Base-by-base conservation (phyloP, 64 coral and sea anemone species). In the Montipora sp. region DNA sequence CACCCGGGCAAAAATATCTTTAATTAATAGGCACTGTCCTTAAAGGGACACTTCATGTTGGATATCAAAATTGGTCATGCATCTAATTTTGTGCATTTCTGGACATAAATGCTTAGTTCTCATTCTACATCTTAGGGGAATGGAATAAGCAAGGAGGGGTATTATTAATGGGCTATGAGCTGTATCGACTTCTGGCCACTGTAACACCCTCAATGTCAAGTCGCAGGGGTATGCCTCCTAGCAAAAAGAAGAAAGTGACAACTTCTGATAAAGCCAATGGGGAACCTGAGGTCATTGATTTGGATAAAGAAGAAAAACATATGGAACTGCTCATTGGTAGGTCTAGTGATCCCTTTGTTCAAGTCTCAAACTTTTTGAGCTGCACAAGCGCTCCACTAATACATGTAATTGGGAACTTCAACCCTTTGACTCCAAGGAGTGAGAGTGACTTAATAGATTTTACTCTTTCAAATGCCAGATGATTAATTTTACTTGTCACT, bases 291-390 rank as follows among this genome's bases (percentile, higher is more conserved):
- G 78, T 98, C 18, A 98, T 98, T 27, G 96, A 98, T 75, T 73
- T 98, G 44, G 96, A 98, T 88, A 94, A 98, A 73, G 96, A 98
- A 22, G 96, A 98, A 78, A 98, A 98, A 79, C 95, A 98, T 53
- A 98, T 98, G 96, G 96, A 98, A 45, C 77, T 98, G 9, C 77
- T 98, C 57, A 95, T 98, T 80, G 96, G 96, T 98, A 68, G 77
- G 83, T 85, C 11, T 57, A 11, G 11, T 11, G 6, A 8, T 57
- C 53, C 11, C 53, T 5, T 57, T 8, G 53, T 11, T 11, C 53
- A 8, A 11, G 53, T 57, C 1, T 57, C 53, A 57, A 8, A 8
- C 11, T 57, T 11, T 8, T 8, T 57, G 36, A 36, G 36, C 1
- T 0, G 1, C 36, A 36, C 36, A 36, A 36, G 36, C 2, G 36